Conservation (phyloP, 2,113 vertebrate genomes). For the Narcine bancroftii region DNA sequence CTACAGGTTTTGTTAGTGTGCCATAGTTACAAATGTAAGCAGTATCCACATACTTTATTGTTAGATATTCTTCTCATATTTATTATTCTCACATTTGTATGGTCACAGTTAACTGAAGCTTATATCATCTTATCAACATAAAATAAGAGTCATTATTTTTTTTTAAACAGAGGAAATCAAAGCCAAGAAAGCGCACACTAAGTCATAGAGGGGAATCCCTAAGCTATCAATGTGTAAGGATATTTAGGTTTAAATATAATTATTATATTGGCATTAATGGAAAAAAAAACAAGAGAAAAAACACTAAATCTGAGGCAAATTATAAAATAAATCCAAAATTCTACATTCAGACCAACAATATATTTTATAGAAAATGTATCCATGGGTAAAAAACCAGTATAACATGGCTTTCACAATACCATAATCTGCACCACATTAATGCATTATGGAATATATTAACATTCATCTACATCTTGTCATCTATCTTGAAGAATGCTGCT, state of each 20-base stretch:
- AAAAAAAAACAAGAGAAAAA: neutral
- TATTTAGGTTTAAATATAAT: neutral
- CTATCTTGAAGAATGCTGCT: slow-evolving; percentile 13
- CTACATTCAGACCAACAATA: neutral
- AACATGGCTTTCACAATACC: neutral
- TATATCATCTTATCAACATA: neutral
- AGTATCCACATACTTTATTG: neutral
- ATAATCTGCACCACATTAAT: neutral
- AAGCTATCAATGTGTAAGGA: neutral
- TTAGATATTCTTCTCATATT: neutral
- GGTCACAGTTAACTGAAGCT: neutral
- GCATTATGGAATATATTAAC: slow-evolving; percentile 28
- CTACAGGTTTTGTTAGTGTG: neutral
- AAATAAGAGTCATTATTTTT: neutral
- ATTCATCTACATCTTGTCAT: slow-evolving; percentile 28
- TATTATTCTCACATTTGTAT: neutral
- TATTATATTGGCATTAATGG: neutral
- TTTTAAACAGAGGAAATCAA: neutral
- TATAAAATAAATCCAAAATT: neutral
- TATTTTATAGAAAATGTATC: neutral
- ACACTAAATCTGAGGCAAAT: neutral
- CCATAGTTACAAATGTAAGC: neutral
- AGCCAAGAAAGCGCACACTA: neutral
- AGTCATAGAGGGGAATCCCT: neutral
- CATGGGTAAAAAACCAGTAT: neutral